These are phyloP conservation scores for Amblyornis subalaris DNA, from an alignment of 2,113 vertebrate species.

Conservation along the genomic window DNA sequence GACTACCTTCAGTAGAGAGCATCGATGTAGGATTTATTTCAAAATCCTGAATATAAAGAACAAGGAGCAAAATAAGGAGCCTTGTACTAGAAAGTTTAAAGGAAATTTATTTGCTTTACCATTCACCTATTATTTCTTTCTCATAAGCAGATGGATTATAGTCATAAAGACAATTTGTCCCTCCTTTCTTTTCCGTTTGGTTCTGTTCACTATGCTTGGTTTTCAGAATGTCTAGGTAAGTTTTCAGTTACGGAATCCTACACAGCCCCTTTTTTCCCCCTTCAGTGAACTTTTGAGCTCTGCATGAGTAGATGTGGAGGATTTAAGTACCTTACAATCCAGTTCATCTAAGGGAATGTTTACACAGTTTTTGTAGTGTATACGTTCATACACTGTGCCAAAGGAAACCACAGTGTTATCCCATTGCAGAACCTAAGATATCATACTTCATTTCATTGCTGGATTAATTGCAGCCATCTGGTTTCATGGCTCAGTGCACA, in stretches of 20 bases:
- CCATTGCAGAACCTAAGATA: background rate
- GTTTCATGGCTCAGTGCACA: background rate
- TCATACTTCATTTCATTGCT: background rate
- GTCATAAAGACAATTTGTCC: background rate
- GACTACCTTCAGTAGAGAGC: background rate
- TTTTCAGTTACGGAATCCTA: background rate
- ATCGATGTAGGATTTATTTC: background rate
- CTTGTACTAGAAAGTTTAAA: background rate
- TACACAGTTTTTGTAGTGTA: background rate
- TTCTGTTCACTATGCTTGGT: background rate
- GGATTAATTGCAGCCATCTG: conserved; percentile 14
- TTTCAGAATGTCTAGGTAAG: background rate
- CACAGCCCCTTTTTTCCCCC: background rate
- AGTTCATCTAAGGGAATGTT: background rate
- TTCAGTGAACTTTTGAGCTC: background rate
- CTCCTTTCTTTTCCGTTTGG: background rate
- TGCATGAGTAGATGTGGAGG: background rate
- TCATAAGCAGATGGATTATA: background rate
- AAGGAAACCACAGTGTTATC: background rate
- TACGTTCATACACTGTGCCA: background rate
- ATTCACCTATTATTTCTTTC: background rate
- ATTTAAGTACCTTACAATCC: background rate
- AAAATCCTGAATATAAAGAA: background rate
- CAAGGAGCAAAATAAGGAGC: background rate
- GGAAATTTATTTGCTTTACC: background rate